phyloP scores from a whole-genome alignment of 2,888 invertebrate genomes.

The Athalia cordata region DNA sequence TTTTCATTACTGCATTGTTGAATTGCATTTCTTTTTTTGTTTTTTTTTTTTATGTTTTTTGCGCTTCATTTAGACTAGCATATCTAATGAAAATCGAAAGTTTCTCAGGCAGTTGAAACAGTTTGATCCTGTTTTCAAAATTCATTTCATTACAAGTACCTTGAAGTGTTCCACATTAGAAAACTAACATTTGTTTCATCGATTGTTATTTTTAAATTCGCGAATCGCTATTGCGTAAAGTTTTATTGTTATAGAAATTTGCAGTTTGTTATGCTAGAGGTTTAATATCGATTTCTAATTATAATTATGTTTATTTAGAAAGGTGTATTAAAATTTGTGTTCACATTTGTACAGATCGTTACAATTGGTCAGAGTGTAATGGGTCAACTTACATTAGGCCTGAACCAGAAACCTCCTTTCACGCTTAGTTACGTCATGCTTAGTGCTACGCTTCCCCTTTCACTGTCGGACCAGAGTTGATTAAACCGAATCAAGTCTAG shows the following conservation, averaged over 20 bases:
- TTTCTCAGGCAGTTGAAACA: too few relatives aligned
- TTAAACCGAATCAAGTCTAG: slow-evolving; percentile 17
- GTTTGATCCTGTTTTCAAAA: too few relatives aligned
- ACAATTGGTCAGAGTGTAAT: slow-evolving; percentile 38
- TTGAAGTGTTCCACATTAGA: too few relatives aligned
- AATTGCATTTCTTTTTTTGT: background rate
- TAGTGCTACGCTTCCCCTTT: slow-evolving; percentile 39
- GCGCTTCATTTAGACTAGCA: background rate
- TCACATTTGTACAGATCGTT: slow-evolving; percentile 42
- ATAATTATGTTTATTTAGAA: background rate
- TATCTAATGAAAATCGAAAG: too few relatives aligned
- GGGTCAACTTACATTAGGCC: slow-evolving; percentile 41
- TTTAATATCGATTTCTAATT: background rate
- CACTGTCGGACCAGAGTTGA: slow-evolving; percentile 37
- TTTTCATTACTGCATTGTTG: slow-evolving; percentile 28
- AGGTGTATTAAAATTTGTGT: slow-evolving; percentile 42
- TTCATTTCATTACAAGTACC: too few relatives aligned
- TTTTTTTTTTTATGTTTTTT: background rate
- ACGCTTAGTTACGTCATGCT: slow-evolving; percentile 43
- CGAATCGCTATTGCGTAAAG: background rate
- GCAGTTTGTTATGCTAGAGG: background rate
- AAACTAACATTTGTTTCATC: too few relatives aligned
- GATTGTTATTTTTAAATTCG: too few relatives aligned
- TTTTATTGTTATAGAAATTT: background rate
- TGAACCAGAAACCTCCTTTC: slow-evolving; percentile 41